Conservation (phyloP, 1,140 invertebrate genomes). For the Nebria ingens region DNA sequence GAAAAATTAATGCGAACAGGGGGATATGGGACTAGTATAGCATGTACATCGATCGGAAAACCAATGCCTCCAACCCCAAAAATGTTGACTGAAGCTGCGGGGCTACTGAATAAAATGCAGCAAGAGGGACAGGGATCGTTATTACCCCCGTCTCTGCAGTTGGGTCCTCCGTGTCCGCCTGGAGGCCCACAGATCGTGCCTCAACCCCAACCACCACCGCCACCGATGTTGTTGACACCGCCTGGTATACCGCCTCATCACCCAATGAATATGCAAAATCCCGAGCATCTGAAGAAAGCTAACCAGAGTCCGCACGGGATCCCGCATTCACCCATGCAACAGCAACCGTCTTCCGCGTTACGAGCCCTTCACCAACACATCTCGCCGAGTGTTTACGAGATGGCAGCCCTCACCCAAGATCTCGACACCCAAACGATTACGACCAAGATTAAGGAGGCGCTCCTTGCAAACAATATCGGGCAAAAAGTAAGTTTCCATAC, state of each 20-base stretch:
- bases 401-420: slow-evolving; percentile 92
- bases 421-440: slow-evolving; percentile 94
- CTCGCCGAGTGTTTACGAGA: slow-evolving; percentile 85
- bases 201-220: slow-evolving; percentile 35
- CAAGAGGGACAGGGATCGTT: slow-evolving; percentile 51
- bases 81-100: slow-evolving; percentile 57
- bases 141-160: slow-evolving; percentile 37
- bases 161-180: slow-evolving; percentile 38
- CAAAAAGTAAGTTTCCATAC: slow-evolving; percentile 80
- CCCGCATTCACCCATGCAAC: slow-evolving; percentile 47
- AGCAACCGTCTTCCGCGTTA: slow-evolving; percentile 52
- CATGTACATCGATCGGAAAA: slow-evolving; percentile 57
- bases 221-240: slow-evolving; percentile 49
- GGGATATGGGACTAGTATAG: slow-evolving; percentile 66
- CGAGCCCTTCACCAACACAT: slow-evolving; percentile 66
- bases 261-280: slow-evolving; percentile 44
- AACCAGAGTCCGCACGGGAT: slow-evolving; percentile 38
- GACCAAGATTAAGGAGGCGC: slow-evolving; percentile 92
- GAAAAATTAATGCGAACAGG: slow-evolving; percentile 92
- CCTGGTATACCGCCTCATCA: slow-evolving; percentile 53
- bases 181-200: slow-evolving; percentile 21
- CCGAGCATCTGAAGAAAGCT: slow-evolving; percentile 43
- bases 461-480: slow-evolving; percentile 93
- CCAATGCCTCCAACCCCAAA: slow-evolving; percentile 67
- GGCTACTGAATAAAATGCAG: slow-evolving; percentile 58